Base-by-base conservation (phyloP, 2,113 vertebrate genomes). In the Callipepla squamata region DNA sequence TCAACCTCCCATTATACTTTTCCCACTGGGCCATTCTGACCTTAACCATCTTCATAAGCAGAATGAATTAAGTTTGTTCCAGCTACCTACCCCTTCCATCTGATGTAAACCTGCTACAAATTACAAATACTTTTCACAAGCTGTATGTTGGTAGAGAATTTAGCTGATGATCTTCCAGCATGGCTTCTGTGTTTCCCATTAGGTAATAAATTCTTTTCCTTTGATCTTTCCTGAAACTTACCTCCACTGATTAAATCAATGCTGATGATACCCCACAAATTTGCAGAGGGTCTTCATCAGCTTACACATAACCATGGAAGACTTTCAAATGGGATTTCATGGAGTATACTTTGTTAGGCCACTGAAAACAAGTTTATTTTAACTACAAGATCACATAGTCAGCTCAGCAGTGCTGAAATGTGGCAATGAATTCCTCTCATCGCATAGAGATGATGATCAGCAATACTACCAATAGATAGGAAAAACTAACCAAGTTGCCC, bases 321-420 rank as follows among this genome's bases (percentile, higher is more conserved):
- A 22, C 79, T 91, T 92, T 89, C 89, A 95, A 92, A 83, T 4
- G 14, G 44, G 57, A 79, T 76, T 66, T 86, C 76, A 72, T 66
- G 73, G 70, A 92, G 66, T 68, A 90, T 65, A 91, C 53, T 93
- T 94, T 95, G 93, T 90, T 91, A 94, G 61, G 44, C 63, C 73
- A 88, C 53, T 90, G 91, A 85, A 94, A 96, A 94, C 40, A 90
- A 95, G 66, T 88, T 95, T 95, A 81, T 95, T 96, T 95, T 94
- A 75, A 87, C 96, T 94, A 69, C 62, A 86, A 86, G 91, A 92
- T 95, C 80, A 93, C 92, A 95, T 93, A 96, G 76, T 61, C 80
- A 79, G 83, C 92, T 48, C 94, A 96, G 95, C 87, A 95, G 95
- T 96, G 95, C 80, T 96, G 93, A 96, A 96, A 95, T 95, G 94